Evolutionary conservation across 1,140 invertebrate species (phyloP), one percentile per base, ranked within the genome.

Genomic region (Hypothenemus hampei): DNA sequence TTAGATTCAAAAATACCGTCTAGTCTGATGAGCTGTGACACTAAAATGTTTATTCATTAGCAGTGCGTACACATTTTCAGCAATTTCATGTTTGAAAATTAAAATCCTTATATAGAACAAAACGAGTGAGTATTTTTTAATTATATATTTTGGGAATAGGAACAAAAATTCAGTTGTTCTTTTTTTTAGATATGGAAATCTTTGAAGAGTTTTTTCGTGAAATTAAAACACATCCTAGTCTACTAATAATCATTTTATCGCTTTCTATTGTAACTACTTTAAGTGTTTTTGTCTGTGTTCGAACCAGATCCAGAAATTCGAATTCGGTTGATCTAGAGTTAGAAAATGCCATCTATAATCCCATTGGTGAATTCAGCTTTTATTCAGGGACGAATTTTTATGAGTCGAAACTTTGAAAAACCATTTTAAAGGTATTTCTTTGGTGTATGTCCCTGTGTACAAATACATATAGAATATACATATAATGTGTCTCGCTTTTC

Each of bases 181-280:
- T 11, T 22, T 49, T 47, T 49, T 39, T 16, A 49, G 46, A 36
- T 3, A 49, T 49, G 46, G 46, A 49, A 37, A 37, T 21, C 3
- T 37, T 49, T 22, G 4, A 49, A 23, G 6, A 13, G 6, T 37
- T 49, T 36, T 13, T 49, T 4, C 2, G 10, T 8, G 46, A 49
- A 39, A 3, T 36, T 1, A 19, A 23, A 16, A 49, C n/a, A 2
- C 46, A 49, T 37, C 46, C 46, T 8, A 49, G 46, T 24, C 22
- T 7, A 20, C 23, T 49, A 5, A 49, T 49, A 13, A 49, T 39
- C 13, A 21, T 37, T n/a, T 10, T 15, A 4, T 49, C 35, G 10
- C n/a, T 49, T 10, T 37, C 20, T 1, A 20, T 49, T 21, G 24
- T 36, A 23, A 22, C 5, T 7, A n/a, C 15, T 4, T 18, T 49